Evolutionary conservation across 2,113 vertebrate species (phyloP).

Genomic region (Microcebus ravelobensis): DNA sequence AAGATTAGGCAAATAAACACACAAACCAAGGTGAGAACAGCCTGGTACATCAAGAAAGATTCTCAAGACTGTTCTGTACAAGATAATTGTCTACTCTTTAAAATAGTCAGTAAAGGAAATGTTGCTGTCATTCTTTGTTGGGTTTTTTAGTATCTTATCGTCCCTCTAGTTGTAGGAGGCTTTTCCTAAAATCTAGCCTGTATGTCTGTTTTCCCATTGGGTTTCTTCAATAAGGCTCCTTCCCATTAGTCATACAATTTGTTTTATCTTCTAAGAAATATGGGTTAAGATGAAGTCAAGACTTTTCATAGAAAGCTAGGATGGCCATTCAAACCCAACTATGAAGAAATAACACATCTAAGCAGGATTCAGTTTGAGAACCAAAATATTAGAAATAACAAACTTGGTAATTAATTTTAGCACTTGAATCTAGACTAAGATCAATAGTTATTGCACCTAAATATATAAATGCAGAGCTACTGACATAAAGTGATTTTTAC

Average conservation of each 20-base stretch:
- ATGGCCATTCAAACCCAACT: conserved; percentile 10
- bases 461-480: not conserved
- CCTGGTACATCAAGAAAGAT: not conserved
- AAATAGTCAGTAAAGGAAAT: not conserved
- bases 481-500: conserved; percentile 35
- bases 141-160: not conserved
- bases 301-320: conserved; percentile 7
- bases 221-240: not conserved
- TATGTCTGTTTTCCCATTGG: not conserved
- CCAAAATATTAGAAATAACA: conserved; percentile 39
- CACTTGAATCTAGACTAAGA: conserved; percentile 39
- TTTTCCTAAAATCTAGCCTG: conserved; percentile 5
- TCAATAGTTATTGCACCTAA: not conserved
- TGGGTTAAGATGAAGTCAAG: conserved; percentile 18
- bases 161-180: not conserved
- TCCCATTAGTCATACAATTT: not conserved
- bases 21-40: not conserved
- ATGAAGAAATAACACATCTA: conserved; percentile 13
- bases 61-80: not conserved
- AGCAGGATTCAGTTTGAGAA: conserved; percentile 32
- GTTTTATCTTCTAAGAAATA: conserved; percentile 36
- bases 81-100: not conserved
- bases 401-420: conserved; percentile 34
- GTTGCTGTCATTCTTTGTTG: not conserved
- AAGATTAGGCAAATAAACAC: not conserved